These are phyloP conservation scores for Probosciger aterrimus DNA, from an alignment of 2,113 vertebrate species.

Conservation along the genomic window DNA sequence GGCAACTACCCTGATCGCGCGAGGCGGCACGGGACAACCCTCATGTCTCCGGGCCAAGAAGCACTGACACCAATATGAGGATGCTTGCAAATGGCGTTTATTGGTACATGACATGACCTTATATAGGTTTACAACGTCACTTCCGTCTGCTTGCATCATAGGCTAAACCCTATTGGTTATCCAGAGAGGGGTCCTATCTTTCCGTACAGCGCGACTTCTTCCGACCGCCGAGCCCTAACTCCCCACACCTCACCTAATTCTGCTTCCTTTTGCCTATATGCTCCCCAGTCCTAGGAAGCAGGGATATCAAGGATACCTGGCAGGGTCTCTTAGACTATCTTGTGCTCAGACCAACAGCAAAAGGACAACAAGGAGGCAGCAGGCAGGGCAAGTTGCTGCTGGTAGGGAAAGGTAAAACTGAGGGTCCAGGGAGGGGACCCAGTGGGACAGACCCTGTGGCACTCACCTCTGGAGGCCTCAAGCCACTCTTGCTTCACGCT, in stretches of 20 bases:
- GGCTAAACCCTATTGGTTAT: no score
- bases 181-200: no score
- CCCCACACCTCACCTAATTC: neutral
- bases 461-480: slow-evolving; percentile 90
- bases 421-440: neutral
- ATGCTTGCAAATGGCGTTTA: no score
- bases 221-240: no score
- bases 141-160: no score
- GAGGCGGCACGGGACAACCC: no score
- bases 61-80: no score
- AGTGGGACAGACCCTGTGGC: neutral
- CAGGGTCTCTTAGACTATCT: neutral
- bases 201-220: no score
- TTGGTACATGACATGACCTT: no score
- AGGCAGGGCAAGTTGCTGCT: neutral
- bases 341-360: neutral
- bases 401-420: neutral
- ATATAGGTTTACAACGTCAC: no score
- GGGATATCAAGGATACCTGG: neutral
- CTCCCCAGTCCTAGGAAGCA: neutral
- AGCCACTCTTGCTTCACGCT: slow-evolving; percentile 98
- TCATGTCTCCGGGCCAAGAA: no score
- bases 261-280: neutral
- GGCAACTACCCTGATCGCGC: no score
- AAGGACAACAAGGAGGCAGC: neutral